Conservation (phyloP, 23 tunicate genomes). For the Pegea sp. region DNA sequence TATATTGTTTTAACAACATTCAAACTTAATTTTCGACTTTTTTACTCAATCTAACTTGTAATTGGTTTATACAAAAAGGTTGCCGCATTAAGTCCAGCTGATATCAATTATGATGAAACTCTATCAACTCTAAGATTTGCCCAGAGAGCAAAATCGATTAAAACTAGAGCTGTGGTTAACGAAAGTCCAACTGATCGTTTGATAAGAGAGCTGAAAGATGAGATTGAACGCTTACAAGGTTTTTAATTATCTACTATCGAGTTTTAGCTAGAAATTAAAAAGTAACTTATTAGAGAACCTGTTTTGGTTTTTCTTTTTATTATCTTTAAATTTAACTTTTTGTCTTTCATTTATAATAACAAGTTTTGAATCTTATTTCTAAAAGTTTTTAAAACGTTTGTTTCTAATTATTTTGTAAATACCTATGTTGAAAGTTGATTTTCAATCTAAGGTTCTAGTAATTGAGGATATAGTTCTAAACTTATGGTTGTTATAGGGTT, state of each 20-base stretch:
- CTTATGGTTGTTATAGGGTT: no score
- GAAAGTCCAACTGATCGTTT: constrained; percentile 87
- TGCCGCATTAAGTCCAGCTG: constrained; percentile 92
- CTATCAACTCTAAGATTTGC: constrained; percentile 81
- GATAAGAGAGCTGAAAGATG: constrained; percentile 81
- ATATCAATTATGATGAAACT: constrained; percentile 80
- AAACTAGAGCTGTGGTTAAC: constrained; percentile 77
- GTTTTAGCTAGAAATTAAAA: no score
- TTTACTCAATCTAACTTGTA: not conserved
- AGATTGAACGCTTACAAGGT: constrained; percentile 75
- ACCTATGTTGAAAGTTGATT: no score
- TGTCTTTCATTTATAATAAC: no score
- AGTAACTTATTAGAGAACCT: not conserved
- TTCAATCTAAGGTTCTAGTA: no score
- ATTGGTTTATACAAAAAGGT: constrained; percentile 20
- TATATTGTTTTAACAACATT: not conserved
- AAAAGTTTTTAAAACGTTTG: no score
- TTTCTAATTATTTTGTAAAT: no score
- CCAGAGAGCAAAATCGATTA: constrained; percentile 82
- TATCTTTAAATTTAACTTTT: no score
- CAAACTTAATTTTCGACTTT: not conserved
- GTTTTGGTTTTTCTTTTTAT: not conserved
- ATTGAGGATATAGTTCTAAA: no score
- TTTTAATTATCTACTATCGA: not conserved
- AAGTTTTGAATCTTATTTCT: no score